phyloP scores from a whole-genome alignment of 2,888 invertebrate genomes.

The Dryobota labecula region DNA sequence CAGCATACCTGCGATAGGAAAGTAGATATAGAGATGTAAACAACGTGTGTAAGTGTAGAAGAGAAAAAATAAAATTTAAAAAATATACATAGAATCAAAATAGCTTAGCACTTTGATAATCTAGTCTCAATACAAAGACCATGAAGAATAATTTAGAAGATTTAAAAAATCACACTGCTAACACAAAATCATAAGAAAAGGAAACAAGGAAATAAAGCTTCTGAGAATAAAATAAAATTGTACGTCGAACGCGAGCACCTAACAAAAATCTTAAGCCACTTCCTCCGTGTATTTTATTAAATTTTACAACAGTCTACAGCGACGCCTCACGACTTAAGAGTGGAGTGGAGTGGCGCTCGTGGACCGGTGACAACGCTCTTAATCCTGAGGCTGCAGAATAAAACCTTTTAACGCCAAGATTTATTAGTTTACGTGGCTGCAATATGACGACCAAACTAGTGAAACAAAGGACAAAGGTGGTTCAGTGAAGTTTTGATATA shows the following conservation, averaged over 20 bases:
- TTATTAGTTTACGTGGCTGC: conserved; percentile 42
- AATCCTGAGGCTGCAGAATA: conserved; percentile 21
- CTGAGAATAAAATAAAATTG: conserved; percentile 14
- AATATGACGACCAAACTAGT: conserved; percentile 11
- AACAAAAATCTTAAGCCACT: neutral
- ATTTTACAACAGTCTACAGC: neutral
- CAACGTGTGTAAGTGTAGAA: too few relatives aligned
- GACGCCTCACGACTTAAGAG: neutral
- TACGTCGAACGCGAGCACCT: neutral
- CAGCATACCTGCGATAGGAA: too few relatives aligned
- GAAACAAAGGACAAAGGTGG: conserved; percentile 6
- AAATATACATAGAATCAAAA: too few relatives aligned
- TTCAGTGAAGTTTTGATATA: neutral
- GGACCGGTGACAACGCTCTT: too few relatives aligned
- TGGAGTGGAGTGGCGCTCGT: too few relatives aligned
- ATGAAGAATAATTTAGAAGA: neutral
- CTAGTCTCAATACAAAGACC: neutral
- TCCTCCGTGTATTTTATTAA: conserved; percentile 23
- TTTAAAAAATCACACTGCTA: neutral
- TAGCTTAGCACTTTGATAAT: too few relatives aligned
- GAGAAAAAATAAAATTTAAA: too few relatives aligned
- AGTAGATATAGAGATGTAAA: too few relatives aligned
- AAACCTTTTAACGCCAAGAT: conserved; percentile 36
- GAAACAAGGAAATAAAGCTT: neutral
- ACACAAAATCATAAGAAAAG: neutral